Evolutionary conservation across 1,140 invertebrate species (phyloP), one percentile per base, ranked within the genome.

Genomic region (Neelides sp.): DNA sequence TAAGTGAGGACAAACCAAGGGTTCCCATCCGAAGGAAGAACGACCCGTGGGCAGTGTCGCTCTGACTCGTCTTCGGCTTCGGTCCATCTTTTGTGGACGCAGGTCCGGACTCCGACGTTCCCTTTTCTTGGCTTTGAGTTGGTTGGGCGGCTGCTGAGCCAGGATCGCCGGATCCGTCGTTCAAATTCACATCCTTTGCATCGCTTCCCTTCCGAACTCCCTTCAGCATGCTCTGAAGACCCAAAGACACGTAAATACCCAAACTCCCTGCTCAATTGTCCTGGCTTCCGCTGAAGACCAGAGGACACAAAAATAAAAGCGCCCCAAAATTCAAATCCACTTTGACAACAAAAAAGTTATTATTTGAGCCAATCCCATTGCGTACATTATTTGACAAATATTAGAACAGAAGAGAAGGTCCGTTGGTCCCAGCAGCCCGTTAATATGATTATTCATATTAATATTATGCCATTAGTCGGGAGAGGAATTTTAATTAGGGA

Each of bases 21-120:
- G 89, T 88, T 55, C 92, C 92, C 60, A 96, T 87, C 60, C 93
- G 75, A 3, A 97, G 76, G 68, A 97, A 98, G 68, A 97, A 93
- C 63, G 89, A 95, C 50, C 92, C 93, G 65, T 93, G 87, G 61
- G 85, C 90, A 56, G 83, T 82, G 64, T 90, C 85, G 65, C 88
- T 91, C 64, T 94, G 88, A 2, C 86, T 86, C 27, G 86, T 92
- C 70, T 92, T 91, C 55, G 59, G 59, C 50, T 57, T 61, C 19
- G 43, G 52, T n/a, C 52, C 44, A 37, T 50, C 52, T 43, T 54
- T 56, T 40, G 32, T 53, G 47, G 42, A 54, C 52, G 13, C 48
- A 54, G 42, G 46, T 22, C 55, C 53, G 67, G 45, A 70, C 65
- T 63, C 76, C 74, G 70, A 74, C 55, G 30, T 37, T 10, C 50